Conservation (phyloP, 2,888 invertebrate genomes). For the Chaetoderma sp. region DNA sequence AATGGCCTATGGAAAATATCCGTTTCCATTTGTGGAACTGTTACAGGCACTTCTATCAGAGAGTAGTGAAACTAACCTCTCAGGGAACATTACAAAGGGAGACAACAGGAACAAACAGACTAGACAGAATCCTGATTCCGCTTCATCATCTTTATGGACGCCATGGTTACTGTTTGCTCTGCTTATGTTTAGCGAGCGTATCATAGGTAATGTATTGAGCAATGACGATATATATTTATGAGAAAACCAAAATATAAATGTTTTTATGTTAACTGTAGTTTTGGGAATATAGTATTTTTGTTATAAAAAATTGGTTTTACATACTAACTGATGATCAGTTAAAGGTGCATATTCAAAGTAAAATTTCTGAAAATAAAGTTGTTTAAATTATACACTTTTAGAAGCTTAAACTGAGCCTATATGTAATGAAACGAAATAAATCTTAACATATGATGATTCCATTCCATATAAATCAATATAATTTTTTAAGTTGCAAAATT, state of each 20-base stretch:
- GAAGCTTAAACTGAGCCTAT: too few relatives aligned
- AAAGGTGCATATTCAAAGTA: too few relatives aligned
- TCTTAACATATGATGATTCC: too few relatives aligned
- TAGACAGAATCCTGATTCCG: constrained; percentile 2
- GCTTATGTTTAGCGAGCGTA: constrained; percentile 77
- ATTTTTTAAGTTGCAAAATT: too few relatives aligned
- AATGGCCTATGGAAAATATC: constrained; percentile 58
- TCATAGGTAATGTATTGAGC: constrained; percentile 75
- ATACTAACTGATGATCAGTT: too few relatives aligned
- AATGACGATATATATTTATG: too few relatives aligned
- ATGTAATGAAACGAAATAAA: too few relatives aligned
- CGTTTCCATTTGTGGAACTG: constrained; percentile 64
- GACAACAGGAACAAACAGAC: too few relatives aligned
- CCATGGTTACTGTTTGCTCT: constrained; percentile 80
- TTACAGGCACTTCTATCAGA: constrained; percentile 55
- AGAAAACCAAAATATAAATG: neutral
- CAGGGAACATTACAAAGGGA: too few relatives aligned
- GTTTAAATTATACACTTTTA: too few relatives aligned
- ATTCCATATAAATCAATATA: too few relatives aligned
- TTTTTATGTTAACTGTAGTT: neutral
- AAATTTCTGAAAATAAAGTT: too few relatives aligned
- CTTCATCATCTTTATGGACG: constrained; percentile 71
- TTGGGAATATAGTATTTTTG: constrained; percentile 5
- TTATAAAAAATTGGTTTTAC: constrained; percentile 69
- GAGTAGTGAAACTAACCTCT: neutral